These are phyloP conservation scores for Sabatieria punctata DNA, from an alignment of 2,888 invertebrate genomes.

Conservation along the genomic window DNA sequence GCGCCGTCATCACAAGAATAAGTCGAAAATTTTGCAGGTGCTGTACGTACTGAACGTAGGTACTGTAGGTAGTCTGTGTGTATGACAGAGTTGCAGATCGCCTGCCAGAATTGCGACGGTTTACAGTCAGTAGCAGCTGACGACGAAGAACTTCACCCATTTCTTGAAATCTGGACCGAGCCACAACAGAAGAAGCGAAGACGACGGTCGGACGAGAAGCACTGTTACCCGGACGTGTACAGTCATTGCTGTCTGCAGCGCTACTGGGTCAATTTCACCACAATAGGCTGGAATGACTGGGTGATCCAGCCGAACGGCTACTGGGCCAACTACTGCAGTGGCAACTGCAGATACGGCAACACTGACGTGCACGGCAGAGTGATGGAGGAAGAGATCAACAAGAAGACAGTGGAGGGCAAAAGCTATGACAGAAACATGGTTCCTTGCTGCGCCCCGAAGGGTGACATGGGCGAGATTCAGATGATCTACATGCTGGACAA, in stretches of 20 bases:
- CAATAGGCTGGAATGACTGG: conserved; percentile 86
- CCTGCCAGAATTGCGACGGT: too few relatives aligned
- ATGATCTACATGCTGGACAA: conserved; percentile 77
- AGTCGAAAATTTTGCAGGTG: too few relatives aligned
- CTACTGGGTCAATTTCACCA: conserved; percentile 75
- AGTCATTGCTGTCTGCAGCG: conserved; percentile 71
- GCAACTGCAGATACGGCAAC: conserved; percentile 64
- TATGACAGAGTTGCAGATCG: too few relatives aligned
- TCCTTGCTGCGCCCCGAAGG: conserved; percentile 1
- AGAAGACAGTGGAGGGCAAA: conserved; percentile 5
- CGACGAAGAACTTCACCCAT: too few relatives aligned
- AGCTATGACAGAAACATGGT: not conserved
- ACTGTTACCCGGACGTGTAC: conserved; percentile 28
- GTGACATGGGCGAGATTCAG: conserved; percentile 65
- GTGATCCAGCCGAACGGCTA: conserved; percentile 75
- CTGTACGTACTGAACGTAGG: too few relatives aligned
- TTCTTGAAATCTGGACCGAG: too few relatives aligned
- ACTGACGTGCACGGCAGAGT: conserved; percentile 71
- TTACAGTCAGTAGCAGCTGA: too few relatives aligned
- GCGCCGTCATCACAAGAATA: too few relatives aligned
- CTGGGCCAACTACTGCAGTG: conserved; percentile 80
- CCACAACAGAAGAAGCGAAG: too few relatives aligned
- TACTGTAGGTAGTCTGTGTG: too few relatives aligned
- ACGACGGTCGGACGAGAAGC: not conserved
- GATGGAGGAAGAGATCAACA: conserved; percentile 64